Evolutionary conservation across 2,113 vertebrate genomes (phyloP), one percentile per base, ranked within the genome.

Genomic region (Accipiter virgatus): DNA sequence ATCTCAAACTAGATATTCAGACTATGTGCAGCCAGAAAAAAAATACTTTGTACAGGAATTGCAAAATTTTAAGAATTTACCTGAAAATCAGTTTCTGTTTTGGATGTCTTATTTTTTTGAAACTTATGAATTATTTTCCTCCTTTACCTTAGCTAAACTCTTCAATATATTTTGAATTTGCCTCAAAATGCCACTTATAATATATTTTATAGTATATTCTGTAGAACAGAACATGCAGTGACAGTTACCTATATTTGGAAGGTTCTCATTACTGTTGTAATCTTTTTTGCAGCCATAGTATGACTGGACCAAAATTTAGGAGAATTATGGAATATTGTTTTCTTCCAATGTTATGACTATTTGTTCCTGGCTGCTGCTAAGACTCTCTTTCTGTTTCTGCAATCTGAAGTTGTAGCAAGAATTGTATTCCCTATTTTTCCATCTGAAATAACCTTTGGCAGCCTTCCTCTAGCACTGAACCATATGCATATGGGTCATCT

Each of bases 361-460:
- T 13, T 86, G n/a, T 43, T 94, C 71, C 59, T 93, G 93, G 86
- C 90, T 94, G 42, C 55, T 93, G 45, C 36, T 93, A 84, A 88
- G 71, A 56, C 45, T 91, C 9, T 72, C 15, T 61, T 94, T 95
- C 93, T 97, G 96, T 95, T 97, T 97, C 84, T 91, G 59, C 85
- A 93, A 94, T 98, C 73, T 90, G 36, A 86, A 92, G 14, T 67
- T 77, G 62, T 59, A 95, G 58, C 15, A 84, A 67, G 78, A 96
- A 73, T 66, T 93, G 20, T 43, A 75, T 81, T 92, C 53, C 13
- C 22, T 58, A 12, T 48, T 92, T 95, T 87, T 91, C 73, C 47
- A 47, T 90, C 86, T 62, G 29, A 65, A 89, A n/a, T 86, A 88
- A 90, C n/a, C 62, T 81, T 97, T 97, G 96, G 78, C 95, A 94